Percentiles rank a stretch among this genome's conserved stretches.
Evolutionary conservation across 2,113 vertebrate species (phyloP).

Genomic region (Boulengeromyrus knoepffleri): DNA sequence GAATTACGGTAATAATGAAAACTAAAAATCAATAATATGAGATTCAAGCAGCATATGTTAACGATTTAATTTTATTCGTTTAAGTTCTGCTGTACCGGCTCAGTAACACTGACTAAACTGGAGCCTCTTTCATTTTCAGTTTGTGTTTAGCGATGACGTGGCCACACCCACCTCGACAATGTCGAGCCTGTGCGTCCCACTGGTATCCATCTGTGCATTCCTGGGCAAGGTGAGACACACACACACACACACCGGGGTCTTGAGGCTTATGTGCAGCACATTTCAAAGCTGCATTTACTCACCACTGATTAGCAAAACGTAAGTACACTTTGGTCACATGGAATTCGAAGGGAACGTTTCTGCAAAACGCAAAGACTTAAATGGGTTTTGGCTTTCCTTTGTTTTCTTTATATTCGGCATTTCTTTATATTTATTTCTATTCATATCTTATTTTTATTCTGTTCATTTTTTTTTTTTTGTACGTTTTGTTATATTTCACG

Average conservation of each 20-base stretch:
- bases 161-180: slow-evolving; percentile 73
- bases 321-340: background rate
- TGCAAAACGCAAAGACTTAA: background rate
- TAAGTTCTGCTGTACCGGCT: background rate
- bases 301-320: background rate
- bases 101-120: background rate
- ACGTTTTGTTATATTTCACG: background rate
- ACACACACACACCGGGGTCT: background rate
- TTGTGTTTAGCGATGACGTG: background rate
- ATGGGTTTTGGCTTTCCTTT: background rate
- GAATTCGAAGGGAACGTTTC: background rate
- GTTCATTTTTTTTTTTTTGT: background rate
- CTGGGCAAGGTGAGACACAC: slow-evolving; percentile 43
- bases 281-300: background rate
- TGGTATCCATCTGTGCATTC: slow-evolving; percentile 89
- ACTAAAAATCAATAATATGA: background rate
- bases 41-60: background rate
- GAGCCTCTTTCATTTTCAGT: background rate
- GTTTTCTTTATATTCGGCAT: too few relatives aligned
- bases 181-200: slow-evolving; percentile 78
- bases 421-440: background rate
- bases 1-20: background rate
- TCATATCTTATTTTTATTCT: background rate
- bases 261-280: background rate
- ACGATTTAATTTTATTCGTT: background rate